Base-by-base conservation (phyloP, 2,797 vertebrate genomes). In the Fratercula arctica region DNA sequence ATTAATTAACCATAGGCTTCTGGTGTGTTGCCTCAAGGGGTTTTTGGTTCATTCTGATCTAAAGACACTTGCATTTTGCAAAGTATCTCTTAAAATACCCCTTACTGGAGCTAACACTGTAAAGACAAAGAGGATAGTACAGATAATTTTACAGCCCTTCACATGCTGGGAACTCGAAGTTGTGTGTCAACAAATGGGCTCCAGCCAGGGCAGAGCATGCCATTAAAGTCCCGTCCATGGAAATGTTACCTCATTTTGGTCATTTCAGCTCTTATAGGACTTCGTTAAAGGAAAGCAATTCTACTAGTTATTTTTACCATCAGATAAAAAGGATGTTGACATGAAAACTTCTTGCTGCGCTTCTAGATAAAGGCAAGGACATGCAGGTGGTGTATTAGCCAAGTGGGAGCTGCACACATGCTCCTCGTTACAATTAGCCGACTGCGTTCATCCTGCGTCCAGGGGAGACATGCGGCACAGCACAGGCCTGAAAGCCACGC, bases 371-470 rank as follows among this genome's bases (percentile, higher is more conserved):
- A 39, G 11, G 11, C 26, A 68, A 59, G 28, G 41, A 35, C 46
- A 61, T 1, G 1, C 4, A 25, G 41, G 24, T 33, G 26, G 8
- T 51, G 1, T 37, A 26, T 56, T 29, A 61, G 19, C 23, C 0
- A 1, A 26, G 26, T 23, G 23, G 41, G 59, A 85, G 37, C 29
- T 83, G 29, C 35, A 33, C 43, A 33, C 29, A 23, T 4, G 4
- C 5, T 60, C 43, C 41, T 33, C 53, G 9, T 48, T 46, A 29
- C 63, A 63, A 25, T 29, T 31, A 61, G 13, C 14, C 1, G 2
- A 11, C 18, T 39, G 3, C 1, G 0, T 43, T 48, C 29, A 33
- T 28, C 56, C 50, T 23, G 31, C 0, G 0, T 45, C 10, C 19
- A 31, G 24, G n/a, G 31, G 4, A 54, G 43, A 53, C 0, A 1